Conservation (phyloP, 2,888 invertebrate species). For the Colostygia pectinataria region DNA sequence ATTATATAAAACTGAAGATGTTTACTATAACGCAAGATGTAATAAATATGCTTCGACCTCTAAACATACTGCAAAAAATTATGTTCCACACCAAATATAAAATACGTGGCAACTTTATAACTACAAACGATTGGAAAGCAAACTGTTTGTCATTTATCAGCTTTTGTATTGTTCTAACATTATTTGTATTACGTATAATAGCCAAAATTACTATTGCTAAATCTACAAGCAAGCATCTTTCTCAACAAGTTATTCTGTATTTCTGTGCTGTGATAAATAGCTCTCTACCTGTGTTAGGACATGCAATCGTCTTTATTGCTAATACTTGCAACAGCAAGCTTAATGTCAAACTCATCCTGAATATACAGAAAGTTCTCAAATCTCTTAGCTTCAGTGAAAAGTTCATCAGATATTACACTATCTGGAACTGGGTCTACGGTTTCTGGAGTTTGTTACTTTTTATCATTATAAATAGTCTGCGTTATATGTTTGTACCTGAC, state of each 20-base stretch:
- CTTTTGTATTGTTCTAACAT: not conserved
- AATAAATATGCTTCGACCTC: too few species aligned
- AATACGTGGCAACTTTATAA: not conserved
- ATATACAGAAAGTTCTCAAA: not conserved
- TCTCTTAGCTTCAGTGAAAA: slow-evolving; percentile 1
- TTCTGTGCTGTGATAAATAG: too few species aligned
- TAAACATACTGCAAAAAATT: too few species aligned
- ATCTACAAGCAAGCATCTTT: too few species aligned
- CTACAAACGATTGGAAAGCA: slow-evolving; percentile 2
- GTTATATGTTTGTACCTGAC: too few species aligned
- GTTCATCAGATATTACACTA: not conserved
- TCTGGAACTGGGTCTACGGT: slow-evolving; percentile 9
- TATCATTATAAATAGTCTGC: not conserved
- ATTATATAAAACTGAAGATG: too few species aligned
- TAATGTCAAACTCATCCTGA: not conserved
- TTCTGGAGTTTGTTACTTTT: not conserved
- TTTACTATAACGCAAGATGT: too few species aligned
- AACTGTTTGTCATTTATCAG: not conserved
- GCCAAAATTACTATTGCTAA: too few species aligned
- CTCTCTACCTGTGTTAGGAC: not conserved
- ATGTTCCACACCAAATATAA: too few species aligned
- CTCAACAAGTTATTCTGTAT: too few species aligned
- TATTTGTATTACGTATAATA: not conserved
- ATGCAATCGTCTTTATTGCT: not conserved
- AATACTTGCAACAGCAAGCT: not conserved